Percentiles rank a stretch among this genome's conserved stretches.
Conservation (phyloP, 2,113 vertebrate genomes). For the Anguilla rostrata region DNA sequence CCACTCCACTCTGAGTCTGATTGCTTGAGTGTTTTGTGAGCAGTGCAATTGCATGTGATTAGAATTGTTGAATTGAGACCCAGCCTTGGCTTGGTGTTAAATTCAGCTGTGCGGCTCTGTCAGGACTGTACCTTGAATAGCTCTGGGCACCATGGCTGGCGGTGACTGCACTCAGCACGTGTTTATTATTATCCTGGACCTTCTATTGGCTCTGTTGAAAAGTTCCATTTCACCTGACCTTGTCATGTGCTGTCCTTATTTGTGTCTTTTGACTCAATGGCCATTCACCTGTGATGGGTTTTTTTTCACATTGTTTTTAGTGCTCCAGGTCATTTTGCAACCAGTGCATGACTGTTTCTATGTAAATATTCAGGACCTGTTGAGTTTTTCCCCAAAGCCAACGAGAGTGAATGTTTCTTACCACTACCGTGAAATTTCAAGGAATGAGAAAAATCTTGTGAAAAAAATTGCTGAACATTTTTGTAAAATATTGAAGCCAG, state of each 20-base stretch:
- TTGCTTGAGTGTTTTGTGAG: not conserved
- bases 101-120: constrained; percentile 18
- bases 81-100: not conserved
- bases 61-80: not conserved
- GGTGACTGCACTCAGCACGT: not conserved
- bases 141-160: not conserved
- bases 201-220: constrained; percentile 4
- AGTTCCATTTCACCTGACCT: constrained; percentile 13
- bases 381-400: not conserved
- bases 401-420: not conserved
- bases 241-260: constrained; percentile 19
- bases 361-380: not conserved
- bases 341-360: not conserved
- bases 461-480: not conserved
- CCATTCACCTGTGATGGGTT: not conserved
- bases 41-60: not conserved
- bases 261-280: constrained; percentile 11
- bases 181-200: constrained; percentile 19
- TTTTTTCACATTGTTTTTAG: not conserved
- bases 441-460: no score
- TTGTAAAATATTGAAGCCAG: not conserved
- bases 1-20: not conserved
- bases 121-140: constrained; percentile 15
- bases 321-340: not conserved
- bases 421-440: not conserved